These are phyloP conservation scores for Emydura subglobosa DNA, from an alignment of 2,113 vertebrate genomes.

Conservation along the genomic window DNA sequence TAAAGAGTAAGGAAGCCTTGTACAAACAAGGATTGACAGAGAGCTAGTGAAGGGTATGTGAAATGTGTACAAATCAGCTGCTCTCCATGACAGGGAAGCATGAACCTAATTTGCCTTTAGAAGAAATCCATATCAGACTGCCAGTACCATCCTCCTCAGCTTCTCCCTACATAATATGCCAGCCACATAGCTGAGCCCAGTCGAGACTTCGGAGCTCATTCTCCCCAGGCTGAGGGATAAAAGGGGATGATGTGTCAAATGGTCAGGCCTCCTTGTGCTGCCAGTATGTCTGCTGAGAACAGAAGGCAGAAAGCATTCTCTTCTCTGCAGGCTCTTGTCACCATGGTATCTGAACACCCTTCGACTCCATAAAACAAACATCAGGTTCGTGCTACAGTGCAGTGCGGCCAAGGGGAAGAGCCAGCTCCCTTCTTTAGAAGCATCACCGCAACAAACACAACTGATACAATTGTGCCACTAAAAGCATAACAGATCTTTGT, in stretches of 20 bases:
- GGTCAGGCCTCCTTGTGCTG: background rate
- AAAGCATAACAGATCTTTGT: background rate
- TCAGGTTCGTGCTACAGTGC: rapidly evolving
- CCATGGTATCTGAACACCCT: background rate
- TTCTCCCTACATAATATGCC: background rate
- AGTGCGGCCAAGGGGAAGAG: background rate
- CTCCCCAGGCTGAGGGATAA: background rate
- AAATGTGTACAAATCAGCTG: background rate
- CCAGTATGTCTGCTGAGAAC: background rate
- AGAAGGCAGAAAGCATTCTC: background rate
- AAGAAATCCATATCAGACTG: background rate
- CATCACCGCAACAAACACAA: rapidly evolving
- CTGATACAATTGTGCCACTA: too few species aligned
- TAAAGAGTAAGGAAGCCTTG: background rate
- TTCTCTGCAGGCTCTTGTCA: background rate
- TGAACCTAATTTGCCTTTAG: background rate
- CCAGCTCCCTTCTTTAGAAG: background rate
- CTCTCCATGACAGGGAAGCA: background rate
- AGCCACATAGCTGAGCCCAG: background rate
- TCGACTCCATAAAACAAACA: background rate
- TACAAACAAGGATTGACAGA: background rate
- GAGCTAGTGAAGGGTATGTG: background rate
- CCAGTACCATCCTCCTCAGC: background rate
- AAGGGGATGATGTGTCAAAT: background rate
- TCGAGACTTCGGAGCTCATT: background rate